Base-by-base conservation (phyloP, 2,113 vertebrate species). In the Erinaceus europaeus region DNA sequence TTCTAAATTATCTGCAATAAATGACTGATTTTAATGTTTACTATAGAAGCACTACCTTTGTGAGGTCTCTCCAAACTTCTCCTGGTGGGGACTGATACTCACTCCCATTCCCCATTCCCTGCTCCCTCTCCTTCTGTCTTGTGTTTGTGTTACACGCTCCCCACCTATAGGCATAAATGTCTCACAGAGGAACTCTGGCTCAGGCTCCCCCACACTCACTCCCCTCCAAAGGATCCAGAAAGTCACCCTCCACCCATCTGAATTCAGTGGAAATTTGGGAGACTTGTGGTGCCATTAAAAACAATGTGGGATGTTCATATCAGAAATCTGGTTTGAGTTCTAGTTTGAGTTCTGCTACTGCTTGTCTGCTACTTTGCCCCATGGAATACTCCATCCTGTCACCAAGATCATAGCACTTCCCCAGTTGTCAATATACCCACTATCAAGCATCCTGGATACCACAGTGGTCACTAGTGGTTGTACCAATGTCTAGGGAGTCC, bases 91-190 rank as follows among this genome's bases (percentile, higher is more conserved):
- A 34, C 1, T 23, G 3, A 32, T 29, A 1, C 25, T 20, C 14
- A 2, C 21, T n/a, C 2, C 50, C 3, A 0, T 11, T n/a, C 2
- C 21, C 14, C 34, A 3, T 44, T 3, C 12, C 34, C 38, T 42
- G 27, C 21, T 4, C 7, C 61, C 32, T n/a, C 40, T 36, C 7
- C 13, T 48, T 38, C 21, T 6, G 12, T 48, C 32, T 57, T 3
- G 34, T 4, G 10, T 29, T 17, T 18, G 29, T 3, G 17, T 34
- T 46, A 53, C 11, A 0, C 38, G 10, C 2, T 32, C 68, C 32
- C 46, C 69, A 38, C 6, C 34, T 4, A 8, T 1, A 53, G 13
- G 12, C 17, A 68, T 48, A 15, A 23, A 2, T 11, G 11, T 34
- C 59, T 77, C 23, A 13, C 18, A 1, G 1, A 1, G 27, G 38